Conservation (phyloP, 2,113 vertebrate species). For the Ahaetulla prasina region DNA sequence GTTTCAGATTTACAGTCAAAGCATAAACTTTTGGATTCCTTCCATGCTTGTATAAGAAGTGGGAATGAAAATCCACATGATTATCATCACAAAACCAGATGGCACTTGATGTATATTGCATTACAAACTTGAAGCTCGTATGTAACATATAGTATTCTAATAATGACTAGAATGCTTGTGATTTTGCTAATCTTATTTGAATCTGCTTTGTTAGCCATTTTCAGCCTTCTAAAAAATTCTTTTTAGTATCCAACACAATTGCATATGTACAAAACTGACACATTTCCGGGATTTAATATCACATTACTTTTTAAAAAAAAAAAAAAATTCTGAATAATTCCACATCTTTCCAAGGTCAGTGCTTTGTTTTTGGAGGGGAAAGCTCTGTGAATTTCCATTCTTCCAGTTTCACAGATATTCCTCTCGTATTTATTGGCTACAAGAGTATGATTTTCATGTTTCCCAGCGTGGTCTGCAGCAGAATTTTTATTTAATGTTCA, state of each 20-base stretch:
- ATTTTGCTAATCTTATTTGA: background rate
- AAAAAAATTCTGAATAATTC: background rate
- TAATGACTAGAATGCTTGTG: background rate
- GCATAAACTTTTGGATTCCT: background rate
- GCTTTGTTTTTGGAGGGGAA: background rate
- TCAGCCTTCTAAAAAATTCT: background rate
- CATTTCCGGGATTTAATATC: background rate
- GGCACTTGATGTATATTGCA: background rate
- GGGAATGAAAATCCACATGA: background rate
- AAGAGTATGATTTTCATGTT: background rate
- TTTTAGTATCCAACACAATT: background rate
- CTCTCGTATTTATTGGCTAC: background rate
- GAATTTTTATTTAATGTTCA: background rate
- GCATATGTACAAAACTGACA: background rate
- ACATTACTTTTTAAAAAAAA: background rate
- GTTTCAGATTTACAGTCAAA: background rate
- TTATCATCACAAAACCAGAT: background rate
- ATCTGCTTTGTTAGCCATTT: background rate
- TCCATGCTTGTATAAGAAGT: background rate
- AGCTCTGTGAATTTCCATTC: background rate
- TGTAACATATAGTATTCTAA: background rate
- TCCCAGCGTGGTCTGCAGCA: background rate
- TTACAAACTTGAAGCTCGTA: background rate
- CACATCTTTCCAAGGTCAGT: background rate
- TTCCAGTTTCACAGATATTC: background rate